A percentile compares a stretch with the other conserved stretches of the same genome.
These are phyloP conservation scores for Agelastica alni DNA, from an alignment of 2,888 invertebrate species.

Conservation along the genomic window DNA sequence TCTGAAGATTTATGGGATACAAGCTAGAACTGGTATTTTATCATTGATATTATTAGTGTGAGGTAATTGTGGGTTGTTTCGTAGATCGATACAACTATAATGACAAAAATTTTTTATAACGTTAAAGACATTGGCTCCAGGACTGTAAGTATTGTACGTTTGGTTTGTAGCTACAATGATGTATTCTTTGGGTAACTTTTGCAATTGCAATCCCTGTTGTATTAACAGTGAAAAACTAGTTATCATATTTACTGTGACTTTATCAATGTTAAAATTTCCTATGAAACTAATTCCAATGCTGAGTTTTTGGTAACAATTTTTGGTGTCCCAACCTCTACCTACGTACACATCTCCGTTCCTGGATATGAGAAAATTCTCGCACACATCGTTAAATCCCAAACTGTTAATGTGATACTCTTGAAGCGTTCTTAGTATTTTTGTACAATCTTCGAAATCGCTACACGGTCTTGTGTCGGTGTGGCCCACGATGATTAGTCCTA, in stretches of 20 bases:
- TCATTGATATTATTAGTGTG: too few relatives aligned
- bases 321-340: slow-evolving; percentile 61
- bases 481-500: slow-evolving; percentile 54
- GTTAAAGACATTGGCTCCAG: slow-evolving; percentile 58
- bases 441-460: slow-evolving; percentile 54
- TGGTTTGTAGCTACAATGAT: slow-evolving; percentile 61
- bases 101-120: slow-evolving; percentile 60
- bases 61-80: too few relatives aligned
- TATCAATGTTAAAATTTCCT: slow-evolving; percentile 56
- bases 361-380: slow-evolving; percentile 58
- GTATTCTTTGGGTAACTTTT: slow-evolving; percentile 56
- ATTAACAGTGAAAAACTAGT: slow-evolving; percentile 57
- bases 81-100: slow-evolving; percentile 37
- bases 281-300: slow-evolving; percentile 59
- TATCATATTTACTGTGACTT: slow-evolving; percentile 55
- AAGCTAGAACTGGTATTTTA: too few relatives aligned
- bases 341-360: slow-evolving; percentile 62
- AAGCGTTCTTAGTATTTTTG: slow-evolving; percentile 57
- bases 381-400: slow-evolving; percentile 40
- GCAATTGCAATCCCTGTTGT: slow-evolving; percentile 54
- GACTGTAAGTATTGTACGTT: slow-evolving; percentile 56
- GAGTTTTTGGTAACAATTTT: slow-evolving; percentile 58
- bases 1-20: too few relatives aligned
- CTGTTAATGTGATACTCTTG: slow-evolving; percentile 51
- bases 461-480: slow-evolving; percentile 60